Evolutionary conservation across 1,140 invertebrate species (phyloP).

Genomic region (Gonioctena quinquepunctata): DNA sequence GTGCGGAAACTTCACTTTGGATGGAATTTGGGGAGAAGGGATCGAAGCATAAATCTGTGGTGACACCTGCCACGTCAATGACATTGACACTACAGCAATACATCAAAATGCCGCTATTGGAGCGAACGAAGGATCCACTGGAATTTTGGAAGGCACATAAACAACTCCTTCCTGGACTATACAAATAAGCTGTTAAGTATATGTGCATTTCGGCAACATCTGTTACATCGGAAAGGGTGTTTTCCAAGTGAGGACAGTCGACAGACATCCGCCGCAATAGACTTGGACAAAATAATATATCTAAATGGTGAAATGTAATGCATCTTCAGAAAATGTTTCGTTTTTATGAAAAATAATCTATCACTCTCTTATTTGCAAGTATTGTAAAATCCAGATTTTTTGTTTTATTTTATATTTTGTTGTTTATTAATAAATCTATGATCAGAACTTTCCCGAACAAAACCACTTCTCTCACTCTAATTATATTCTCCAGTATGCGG

Average conservation of each 20-base stretch:
- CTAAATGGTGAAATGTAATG: no score
- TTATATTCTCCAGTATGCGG: no score
- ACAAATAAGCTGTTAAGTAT: constrained; percentile 35
- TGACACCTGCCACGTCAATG: constrained; percentile 3
- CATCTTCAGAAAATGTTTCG: background rate
- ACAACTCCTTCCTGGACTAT: constrained; percentile 29
- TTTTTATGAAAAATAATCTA: no score
- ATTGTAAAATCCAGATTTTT: no score
- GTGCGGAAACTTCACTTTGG: background rate
- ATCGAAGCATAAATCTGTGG: background rate
- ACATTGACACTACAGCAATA: constrained; percentile 10
- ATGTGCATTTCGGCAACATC: constrained; percentile 40
- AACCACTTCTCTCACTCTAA: no score
- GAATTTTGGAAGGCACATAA: constrained; percentile 35
- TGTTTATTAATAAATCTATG: no score
- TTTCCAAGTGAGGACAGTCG: constrained; percentile 35
- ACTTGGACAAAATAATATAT: constrained; percentile 22
- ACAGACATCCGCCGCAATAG: constrained; percentile 37
- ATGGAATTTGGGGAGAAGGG: constrained; percentile 21
- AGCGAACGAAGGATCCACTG: constrained; percentile 30
- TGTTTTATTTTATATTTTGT: no score
- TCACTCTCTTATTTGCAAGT: no score
- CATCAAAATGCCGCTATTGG: constrained; percentile 28
- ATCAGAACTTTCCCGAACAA: no score
- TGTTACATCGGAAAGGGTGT: constrained; percentile 40